Conservation (phyloP, 2,888 invertebrate genomes). For the Agonum fuliginosum region DNA sequence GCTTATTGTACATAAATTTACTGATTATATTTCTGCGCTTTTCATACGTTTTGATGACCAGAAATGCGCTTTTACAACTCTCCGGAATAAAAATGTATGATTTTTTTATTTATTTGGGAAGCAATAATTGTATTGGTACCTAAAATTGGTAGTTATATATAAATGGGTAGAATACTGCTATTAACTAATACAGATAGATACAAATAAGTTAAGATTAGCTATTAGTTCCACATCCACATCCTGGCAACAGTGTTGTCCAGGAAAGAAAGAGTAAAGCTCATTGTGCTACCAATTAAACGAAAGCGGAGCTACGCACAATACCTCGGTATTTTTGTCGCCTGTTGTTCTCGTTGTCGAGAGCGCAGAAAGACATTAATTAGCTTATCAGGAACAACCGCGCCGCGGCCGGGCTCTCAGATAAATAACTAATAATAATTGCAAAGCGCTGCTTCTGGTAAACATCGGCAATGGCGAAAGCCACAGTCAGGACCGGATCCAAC, state of each 20-base stretch:
- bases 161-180: no score
- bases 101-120: no score
- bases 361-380: conserved; percentile 53
- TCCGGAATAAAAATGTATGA: no score
- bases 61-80: no score
- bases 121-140: no score
- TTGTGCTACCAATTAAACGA: conserved; percentile 45
- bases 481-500: no score
- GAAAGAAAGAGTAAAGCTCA: neutral
- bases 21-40: no score
- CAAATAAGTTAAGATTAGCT: neutral
- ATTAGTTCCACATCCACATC: neutral
- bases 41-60: no score
- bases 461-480: no score
- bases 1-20: no score
- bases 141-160: no score
- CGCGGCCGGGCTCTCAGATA: neutral
- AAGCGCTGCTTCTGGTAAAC: conserved; percentile 46
- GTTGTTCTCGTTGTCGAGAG: neutral
- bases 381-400: conserved; percentile 44
- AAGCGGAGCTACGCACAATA: conserved; percentile 31
- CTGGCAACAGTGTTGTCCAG: neutral
- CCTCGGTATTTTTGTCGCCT: conserved; percentile 47
- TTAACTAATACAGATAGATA: neutral
- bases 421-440: conserved; percentile 48